Evolutionary conservation across 2,888 invertebrate species (phyloP), one percentile per base, ranked within the genome.

Genomic region (Dynastes grantii): DNA sequence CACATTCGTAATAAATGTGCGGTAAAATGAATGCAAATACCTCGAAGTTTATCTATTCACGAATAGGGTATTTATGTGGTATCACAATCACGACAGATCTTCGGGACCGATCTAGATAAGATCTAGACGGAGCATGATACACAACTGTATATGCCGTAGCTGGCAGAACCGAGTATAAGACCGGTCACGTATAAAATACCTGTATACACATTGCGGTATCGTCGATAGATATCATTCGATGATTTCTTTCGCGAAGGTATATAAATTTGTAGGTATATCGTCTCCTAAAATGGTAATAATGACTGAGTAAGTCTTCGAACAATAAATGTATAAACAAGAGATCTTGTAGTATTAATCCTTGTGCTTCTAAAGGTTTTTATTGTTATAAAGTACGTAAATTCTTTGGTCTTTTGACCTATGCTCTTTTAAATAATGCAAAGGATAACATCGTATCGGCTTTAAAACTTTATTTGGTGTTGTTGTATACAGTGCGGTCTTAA

Each of bases 81-180:
- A 77, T 77, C 78, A 78, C 79, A 81, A 81, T 81, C 80, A 78
- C 80, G 81, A 77, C 80, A 73, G 79, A 70, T 81, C 79, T 68
- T 51, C 13, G 53, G 53, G 76, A 70, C 79, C 64, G 76, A 77
- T 78, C 78, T 76, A 70, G 80, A 80, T 80, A 79, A 58, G 55
- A 80, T 80, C 80, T 68, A 22, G 51, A 53, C 68, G 76, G 64
- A 45, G 70, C 78, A 79, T 78, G 79, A 79, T 77, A 76, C 77
- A 79, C 55, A 63, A 75, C 76, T 71, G 64, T 76, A 45, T 67
- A 40, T 45, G 40, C 16, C 40, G 40, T 22, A 67, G 22, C 22
- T 67, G 65, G 55, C 55, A 22, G 27, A 16, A 58, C 22, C 40
- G 8, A 22, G 22, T 49, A 67, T 45, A 45, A 49, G 16, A 45